These are phyloP conservation scores for Lepas anatifera DNA, from an alignment of 2,888 invertebrate genomes.

Conservation along the genomic window DNA sequence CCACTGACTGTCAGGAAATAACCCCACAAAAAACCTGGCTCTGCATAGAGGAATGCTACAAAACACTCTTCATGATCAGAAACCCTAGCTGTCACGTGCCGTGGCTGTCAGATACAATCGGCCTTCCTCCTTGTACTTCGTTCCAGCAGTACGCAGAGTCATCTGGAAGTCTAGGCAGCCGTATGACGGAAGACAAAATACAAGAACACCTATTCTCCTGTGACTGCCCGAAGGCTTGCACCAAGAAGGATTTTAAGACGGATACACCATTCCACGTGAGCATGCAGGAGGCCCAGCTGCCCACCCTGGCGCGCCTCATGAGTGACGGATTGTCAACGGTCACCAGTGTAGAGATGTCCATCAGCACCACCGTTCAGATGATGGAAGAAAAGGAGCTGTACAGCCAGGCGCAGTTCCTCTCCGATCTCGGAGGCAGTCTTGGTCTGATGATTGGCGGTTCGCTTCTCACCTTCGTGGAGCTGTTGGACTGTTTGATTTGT, in stretches of 20 bases:
- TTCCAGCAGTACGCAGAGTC: neutral
- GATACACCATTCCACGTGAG: neutral
- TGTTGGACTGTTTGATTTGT: neutral
- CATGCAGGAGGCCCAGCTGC: neutral
- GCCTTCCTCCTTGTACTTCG: neutral
- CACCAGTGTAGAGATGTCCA: neutral
- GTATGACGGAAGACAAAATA: neutral
- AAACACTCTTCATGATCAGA: too few relatives aligned
- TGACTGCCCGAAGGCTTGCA: neutral
- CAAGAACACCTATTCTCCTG: neutral
- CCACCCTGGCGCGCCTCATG: neutral
- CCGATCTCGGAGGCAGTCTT: neutral
- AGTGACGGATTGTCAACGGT: neutral
- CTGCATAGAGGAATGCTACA: neutral
- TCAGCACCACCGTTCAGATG: neutral
- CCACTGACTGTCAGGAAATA: neutral
- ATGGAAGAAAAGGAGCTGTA: neutral
- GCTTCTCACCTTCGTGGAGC: neutral
- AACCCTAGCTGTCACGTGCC: neutral
- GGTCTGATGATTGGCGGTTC: constrained; percentile 1
- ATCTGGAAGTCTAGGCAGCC: neutral
- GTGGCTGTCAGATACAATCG: neutral
- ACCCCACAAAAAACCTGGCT: neutral
- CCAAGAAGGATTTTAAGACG: neutral
- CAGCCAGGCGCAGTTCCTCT: neutral